A percentile compares a stretch with the other conserved stretches of the same genome.
Evolutionary conservation across 2,888 invertebrate genomes (phyloP).

Genomic region (Phrixothrix hirtus): DNA sequence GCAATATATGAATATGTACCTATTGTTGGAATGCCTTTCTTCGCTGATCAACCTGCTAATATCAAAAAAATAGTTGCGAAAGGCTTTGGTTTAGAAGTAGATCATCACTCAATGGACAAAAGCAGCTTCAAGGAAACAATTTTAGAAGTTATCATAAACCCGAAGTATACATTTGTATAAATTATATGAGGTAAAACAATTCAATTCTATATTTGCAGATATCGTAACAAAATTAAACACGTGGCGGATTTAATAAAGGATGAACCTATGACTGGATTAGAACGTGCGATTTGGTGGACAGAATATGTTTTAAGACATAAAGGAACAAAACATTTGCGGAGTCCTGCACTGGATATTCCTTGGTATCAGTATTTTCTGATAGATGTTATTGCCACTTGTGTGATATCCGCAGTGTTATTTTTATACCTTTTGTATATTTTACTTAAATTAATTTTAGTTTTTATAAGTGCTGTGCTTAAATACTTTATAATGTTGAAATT

Average conservation of each 20-base stretch:
- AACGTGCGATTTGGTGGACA: background rate
- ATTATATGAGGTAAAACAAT: background rate
- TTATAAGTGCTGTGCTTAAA: no score
- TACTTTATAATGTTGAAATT: no score
- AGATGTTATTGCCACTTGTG: background rate
- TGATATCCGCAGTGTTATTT: slow-evolving; percentile 1
- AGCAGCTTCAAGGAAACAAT: slow-evolving; percentile 40
- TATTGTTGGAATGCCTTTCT: slow-evolving; percentile 42
- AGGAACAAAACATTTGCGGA: slow-evolving; percentile 2
- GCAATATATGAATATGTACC: slow-evolving; percentile 40
- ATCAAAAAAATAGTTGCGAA: slow-evolving; percentile 34
- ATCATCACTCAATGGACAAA: slow-evolving; percentile 36
- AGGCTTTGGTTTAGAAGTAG: slow-evolving; percentile 36
- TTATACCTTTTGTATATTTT: no score
- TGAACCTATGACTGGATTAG: slow-evolving; percentile 1
- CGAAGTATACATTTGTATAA: slow-evolving; percentile 36
- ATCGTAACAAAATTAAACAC: background rate
- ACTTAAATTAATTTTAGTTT: no score
- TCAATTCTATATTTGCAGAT: slow-evolving; percentile 2
- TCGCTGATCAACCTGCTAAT: slow-evolving; percentile 42
- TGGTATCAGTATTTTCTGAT: background rate
- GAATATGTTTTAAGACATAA: no score
- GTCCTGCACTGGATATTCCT: slow-evolving; percentile 2
- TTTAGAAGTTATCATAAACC: slow-evolving; percentile 36
- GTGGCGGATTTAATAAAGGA: background rate